phyloP scores from a whole-genome alignment of 2,888 invertebrate genomes.

The Taenaris catops region DNA sequence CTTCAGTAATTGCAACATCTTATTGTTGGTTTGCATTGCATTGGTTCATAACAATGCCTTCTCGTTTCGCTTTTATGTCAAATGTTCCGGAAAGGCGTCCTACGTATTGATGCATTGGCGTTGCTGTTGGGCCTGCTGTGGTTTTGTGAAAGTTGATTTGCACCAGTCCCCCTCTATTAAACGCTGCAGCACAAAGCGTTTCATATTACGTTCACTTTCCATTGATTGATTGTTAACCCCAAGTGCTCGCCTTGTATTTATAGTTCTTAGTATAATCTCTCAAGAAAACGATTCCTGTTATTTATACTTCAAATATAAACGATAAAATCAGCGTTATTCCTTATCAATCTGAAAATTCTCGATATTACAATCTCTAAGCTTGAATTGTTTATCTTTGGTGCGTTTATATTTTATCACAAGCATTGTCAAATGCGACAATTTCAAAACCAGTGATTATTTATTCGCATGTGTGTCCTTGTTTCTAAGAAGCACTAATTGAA shows the following conservation, averaged over 20 bases:
- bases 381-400: too few species aligned
- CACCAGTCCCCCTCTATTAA: conserved; percentile 21
- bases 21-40: too few species aligned
- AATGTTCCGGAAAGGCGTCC: conserved; percentile 2
- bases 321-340: conserved; percentile 1
- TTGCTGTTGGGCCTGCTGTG: conserved; percentile 30
- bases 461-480: conserved; percentile 10
- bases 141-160: conserved; percentile 66
- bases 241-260: conserved; percentile 5
- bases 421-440: too few species aligned
- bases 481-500: conserved; percentile 16
- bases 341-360: conserved; percentile 16
- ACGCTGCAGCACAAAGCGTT: conserved; percentile 25
- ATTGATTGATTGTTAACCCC: conserved; percentile 17
- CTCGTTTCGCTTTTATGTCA: too few species aligned
- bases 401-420: too few species aligned
- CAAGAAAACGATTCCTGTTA: not conserved
- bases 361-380: conserved; percentile 3
- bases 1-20: not conserved
- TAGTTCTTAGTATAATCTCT: conserved; percentile 7
- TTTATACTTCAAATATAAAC: not conserved
- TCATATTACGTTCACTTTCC: conserved; percentile 29
- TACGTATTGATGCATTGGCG: conserved; percentile 12
- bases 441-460: not conserved
- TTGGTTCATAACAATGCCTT: too few species aligned